phyloP scores from a whole-genome alignment of 35 echinoderm and acorn worm genomes.

The Ophiothrix spiculata region DNA sequence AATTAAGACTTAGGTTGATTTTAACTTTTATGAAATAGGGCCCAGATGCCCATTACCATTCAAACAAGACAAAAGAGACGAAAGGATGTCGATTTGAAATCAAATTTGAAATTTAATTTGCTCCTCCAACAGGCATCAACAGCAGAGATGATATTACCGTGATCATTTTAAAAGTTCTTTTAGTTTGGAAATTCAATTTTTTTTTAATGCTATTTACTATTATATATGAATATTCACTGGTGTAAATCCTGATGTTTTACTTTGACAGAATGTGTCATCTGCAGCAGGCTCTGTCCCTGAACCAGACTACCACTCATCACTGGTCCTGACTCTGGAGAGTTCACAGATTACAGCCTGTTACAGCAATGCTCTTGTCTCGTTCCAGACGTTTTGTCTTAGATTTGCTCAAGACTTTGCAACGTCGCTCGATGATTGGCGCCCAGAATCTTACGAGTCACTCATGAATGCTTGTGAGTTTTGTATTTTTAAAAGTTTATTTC shows the following conservation, averaged over 20 bases:
- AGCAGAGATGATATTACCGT: neutral
- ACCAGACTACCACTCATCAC: constrained; percentile 67
- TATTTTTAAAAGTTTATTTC: too few relatives aligned
- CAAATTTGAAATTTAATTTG: too few relatives aligned
- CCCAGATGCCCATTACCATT: too few relatives aligned
- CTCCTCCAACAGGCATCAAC: too few relatives aligned
- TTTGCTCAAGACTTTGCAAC: constrained; percentile 90
- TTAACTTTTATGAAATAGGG: too few relatives aligned
- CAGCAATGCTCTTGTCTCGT: constrained; percentile 67
- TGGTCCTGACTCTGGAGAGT: constrained; percentile 76
- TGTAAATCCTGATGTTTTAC: neutral
- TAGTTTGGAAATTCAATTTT: neutral
- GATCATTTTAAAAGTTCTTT: neutral
- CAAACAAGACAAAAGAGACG: too few relatives aligned
- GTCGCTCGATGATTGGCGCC: constrained; percentile 72
- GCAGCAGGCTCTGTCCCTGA: constrained; percentile 33
- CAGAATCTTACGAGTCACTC: constrained; percentile 45
- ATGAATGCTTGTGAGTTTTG: constrained; percentile 90
- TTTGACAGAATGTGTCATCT: constrained; percentile 14
- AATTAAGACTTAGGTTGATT: too few relatives aligned
- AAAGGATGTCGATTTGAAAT: too few relatives aligned
- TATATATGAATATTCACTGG: neutral
- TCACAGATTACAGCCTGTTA: constrained; percentile 79
- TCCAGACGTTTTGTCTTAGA: constrained; percentile 81
- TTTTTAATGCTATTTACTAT: neutral